These are phyloP conservation scores for Diloba caeruleocephala DNA, from an alignment of 2,888 invertebrate genomes.

Conservation along the genomic window DNA sequence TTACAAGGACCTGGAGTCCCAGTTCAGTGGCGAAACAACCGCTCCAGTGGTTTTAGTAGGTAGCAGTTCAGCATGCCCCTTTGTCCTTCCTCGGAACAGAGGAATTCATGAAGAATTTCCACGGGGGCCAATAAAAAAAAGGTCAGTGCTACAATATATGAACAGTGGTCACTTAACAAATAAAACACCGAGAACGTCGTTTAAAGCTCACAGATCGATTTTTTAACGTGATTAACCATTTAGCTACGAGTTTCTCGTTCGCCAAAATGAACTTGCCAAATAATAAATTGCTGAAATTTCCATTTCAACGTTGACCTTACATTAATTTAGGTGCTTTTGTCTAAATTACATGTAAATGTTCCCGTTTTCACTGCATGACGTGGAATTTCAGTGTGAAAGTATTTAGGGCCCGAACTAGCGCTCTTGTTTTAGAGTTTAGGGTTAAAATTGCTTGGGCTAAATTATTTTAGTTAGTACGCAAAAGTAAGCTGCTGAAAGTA, in stretches of 20 bases:
- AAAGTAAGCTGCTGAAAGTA: neutral
- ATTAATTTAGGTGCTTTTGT: constrained; percentile 15
- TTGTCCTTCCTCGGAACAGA: too few relatives aligned
- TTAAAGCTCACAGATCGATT: too few relatives aligned
- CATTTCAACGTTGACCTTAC: constrained; percentile 25
- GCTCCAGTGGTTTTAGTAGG: too few relatives aligned
- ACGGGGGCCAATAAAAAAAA: too few relatives aligned
- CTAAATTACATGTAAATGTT: constrained; percentile 24
- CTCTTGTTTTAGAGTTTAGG: neutral
- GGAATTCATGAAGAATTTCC: too few relatives aligned
- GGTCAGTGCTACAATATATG: too few relatives aligned
- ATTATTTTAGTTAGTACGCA: constrained; percentile 15
- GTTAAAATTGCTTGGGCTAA: constrained; percentile 1
- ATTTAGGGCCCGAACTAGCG: constrained; percentile 8
- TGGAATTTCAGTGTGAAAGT: constrained; percentile 17
- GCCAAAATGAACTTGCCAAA: constrained; percentile 13
- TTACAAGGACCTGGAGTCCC: too few relatives aligned
- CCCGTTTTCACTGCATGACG: constrained; percentile 25
- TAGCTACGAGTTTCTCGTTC: neutral
- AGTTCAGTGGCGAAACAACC: too few relatives aligned
- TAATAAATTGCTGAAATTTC: constrained; percentile 15
- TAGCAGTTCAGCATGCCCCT: too few relatives aligned
- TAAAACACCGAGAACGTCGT: too few relatives aligned
- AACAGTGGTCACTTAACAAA: too few relatives aligned
- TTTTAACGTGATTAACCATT: too few relatives aligned